phyloP scores from a whole-genome alignment of 2,888 invertebrate genomes.

The Leptogaster cylindrica region DNA sequence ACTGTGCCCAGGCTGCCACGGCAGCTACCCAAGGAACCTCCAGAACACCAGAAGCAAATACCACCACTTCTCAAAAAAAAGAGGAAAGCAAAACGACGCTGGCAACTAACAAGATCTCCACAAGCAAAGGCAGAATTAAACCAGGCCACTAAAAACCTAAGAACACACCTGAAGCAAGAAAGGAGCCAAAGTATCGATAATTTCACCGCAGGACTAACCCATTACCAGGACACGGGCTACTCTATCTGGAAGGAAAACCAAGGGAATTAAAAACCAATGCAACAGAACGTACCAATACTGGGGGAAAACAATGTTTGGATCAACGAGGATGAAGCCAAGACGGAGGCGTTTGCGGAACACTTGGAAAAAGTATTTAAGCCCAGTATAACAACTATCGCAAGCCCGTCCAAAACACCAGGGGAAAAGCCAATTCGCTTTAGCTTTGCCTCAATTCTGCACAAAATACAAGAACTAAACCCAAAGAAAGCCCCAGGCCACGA shows the following conservation, averaged over 20 bases:
- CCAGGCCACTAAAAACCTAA: background rate
- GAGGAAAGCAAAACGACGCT: background rate
- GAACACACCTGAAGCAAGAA: background rate
- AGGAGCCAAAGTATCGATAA: background rate
- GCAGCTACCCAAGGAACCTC: background rate
- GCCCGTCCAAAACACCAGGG: background rate
- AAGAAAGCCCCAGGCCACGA: background rate
- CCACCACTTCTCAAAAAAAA: background rate
- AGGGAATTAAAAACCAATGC: background rate
- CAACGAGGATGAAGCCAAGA: background rate
- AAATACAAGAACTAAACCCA: background rate
- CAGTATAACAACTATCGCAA: background rate
- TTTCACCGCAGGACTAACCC: background rate
- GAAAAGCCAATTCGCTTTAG: background rate
- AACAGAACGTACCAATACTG: background rate
- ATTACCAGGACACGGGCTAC: background rate
- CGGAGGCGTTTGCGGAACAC: background rate
- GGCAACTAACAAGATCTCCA: background rate
- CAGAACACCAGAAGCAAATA: conserved; percentile 1
- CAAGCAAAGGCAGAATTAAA: background rate
- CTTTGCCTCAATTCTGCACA: background rate
- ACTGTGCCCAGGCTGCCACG: conserved; percentile 5
- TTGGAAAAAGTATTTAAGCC: background rate
- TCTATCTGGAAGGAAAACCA: background rate
- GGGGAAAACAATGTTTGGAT: background rate